Evolutionary conservation across 1,140 invertebrate species (phyloP), one percentile per base, ranked within the genome.

Genomic region (Listronotus bonariensis): DNA sequence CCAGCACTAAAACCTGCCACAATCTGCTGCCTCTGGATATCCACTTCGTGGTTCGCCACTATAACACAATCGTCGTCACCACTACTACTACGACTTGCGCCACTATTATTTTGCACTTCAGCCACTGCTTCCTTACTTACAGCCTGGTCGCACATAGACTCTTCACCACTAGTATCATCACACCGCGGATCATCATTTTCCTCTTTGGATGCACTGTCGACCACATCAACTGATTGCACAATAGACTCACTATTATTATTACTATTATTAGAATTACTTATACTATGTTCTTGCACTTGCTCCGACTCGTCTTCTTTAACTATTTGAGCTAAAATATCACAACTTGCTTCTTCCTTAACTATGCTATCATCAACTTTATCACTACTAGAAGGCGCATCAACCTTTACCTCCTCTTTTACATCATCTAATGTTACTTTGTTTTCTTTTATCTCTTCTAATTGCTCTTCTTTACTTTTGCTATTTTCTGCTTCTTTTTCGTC

Each of bases 41-140:
- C 49, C 18, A 52, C 20, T 17, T 61, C 48, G 31, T 63, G 45
- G 20, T 62, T 65, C 38, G 67, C 67, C 79, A 82, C 81, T 79
- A 82, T 83, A 78, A 81, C 81, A 78, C 81, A 81, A 76, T 82
- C 81, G 75, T 82, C 81, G 77, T 82, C 80, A 51, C 57, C 80
- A 78, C 77, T 80, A 76, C 80, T 80, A 76, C 80, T 76, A 79
- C 79, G 79, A 77, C 80, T 79, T 75, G 80, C 79, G 15, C n/a
- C 32, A 48, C 45, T 58, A 36, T 36, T 36, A 32, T 17, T 26
- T 26, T 55, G 20, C 77, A 53, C 52, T 49, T 62, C 45, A 26
- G 38, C 38, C 34, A 34, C 42, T 48, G 51, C 17, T 14, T 38
- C 20, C 49, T 53, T 11, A 41, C 15, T 56, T 48, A 45, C 40